Evolutionary conservation across 2,797 vertebrate genomes (phyloP), one percentile per base, ranked within the genome.

Genomic region (Muscicapa striata): DNA sequence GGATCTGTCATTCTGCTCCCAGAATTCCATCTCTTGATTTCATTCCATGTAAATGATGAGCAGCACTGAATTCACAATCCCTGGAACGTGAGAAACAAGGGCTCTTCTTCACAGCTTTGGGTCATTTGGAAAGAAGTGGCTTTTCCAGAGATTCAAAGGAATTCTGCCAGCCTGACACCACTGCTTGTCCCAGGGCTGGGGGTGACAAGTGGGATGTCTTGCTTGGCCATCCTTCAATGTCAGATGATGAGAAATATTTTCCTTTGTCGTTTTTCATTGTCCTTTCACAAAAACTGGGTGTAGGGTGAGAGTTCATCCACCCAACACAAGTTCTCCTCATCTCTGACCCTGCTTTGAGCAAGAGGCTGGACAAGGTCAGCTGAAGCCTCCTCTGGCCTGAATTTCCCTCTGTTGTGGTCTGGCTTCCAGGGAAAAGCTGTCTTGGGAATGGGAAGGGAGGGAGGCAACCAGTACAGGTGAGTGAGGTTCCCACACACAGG

Each of bases 181-280:
- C 1, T 8, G 5, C 52, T 45, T 24, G 52, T 67, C 61, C 64
- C 41, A 18, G 49, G 3, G 5, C 2, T 67, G 38, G 36, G 27
- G 36, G 75, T 70, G n/a, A 59, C 55, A 34, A 63, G 30, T 7
- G 68, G 54, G 55, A 29, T 13, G 24, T 1, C 69, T 17, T 1
- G 1, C 8, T 15, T 21, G 51, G 34, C 3, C 3, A 2, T n/a
- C 62, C 54, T 84, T 85, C 36, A 7, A 1, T 0, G 4, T 7
- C n/a, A 79, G 48, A 32, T 40, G 30, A 27, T 54, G 14, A n/a
- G 46, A 21, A 76, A 82, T n/a, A 3, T 32, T 78, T 15, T 26
- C 16, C 22, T 27, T 64, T 23, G n/a, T 34, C 19, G 12, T 23
- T 76, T 63, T 18, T 23, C 36, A 4, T 32, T 0, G 0, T 49